Evolutionary conservation across 2,888 invertebrate species (phyloP).

Genomic region (Xanthia icteritia): DNA sequence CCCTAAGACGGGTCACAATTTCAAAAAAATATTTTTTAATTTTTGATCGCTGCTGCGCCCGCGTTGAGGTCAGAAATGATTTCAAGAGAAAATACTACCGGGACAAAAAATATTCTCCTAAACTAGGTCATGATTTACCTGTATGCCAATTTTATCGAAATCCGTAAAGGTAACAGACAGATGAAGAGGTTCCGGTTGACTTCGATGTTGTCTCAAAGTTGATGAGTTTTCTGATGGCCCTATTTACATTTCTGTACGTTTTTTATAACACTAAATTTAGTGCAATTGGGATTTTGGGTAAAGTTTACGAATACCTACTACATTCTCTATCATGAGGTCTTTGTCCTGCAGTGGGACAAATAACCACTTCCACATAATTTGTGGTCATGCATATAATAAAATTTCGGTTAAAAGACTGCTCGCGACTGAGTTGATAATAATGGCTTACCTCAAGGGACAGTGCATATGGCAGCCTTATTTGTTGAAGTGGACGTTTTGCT

Average conservation of each 20-base stretch:
- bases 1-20: background rate
- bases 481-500: conserved; percentile 9
- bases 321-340: background rate
- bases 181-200: background rate
- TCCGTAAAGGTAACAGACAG: background rate
- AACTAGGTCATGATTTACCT: no score
- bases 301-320: background rate
- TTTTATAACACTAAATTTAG: background rate
- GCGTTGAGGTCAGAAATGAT: no score
- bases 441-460: conserved; percentile 17
- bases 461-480: conserved; percentile 18
- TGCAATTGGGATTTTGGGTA: background rate
- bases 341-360: background rate
- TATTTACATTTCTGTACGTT: background rate
- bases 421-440: conserved; percentile 18
- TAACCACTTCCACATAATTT: background rate
- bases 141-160: no score
- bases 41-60: no score
- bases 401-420: conserved; percentile 7
- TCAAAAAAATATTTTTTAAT: background rate
- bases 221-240: background rate
- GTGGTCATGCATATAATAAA: background rate
- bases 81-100: no score
- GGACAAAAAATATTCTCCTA: no score
- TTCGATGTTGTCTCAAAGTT: background rate